Conservation (phyloP, 2,113 vertebrate genomes). For the Hemicordylus capensis region DNA sequence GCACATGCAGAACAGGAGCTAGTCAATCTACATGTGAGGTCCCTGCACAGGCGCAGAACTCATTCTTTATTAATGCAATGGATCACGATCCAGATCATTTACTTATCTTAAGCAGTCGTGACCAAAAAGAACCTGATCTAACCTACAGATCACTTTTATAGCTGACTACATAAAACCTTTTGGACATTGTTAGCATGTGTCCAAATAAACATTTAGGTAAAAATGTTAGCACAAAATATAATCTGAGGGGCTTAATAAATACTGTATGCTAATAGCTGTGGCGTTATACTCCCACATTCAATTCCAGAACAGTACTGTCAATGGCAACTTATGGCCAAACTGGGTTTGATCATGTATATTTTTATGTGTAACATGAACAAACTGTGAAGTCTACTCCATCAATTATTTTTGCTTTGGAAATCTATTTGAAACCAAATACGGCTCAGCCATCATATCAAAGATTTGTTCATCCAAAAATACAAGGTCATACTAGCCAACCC, state of each 20-base stretch:
- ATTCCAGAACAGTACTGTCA: neutral
- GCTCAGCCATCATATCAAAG: neutral
- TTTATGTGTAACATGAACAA: neutral
- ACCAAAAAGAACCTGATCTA: conserved; percentile 14
- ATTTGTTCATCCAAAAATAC: neutral
- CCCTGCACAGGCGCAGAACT: too few relatives aligned
- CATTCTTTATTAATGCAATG: too few relatives aligned
- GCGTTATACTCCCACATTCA: neutral
- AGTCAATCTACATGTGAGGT: too few relatives aligned
- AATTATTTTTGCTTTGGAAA: neutral
- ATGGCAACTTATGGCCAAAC: neutral
- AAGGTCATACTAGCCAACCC: too few relatives aligned
- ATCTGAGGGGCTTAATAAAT: neutral
- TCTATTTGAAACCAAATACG: neutral
- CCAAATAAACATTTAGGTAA: neutral
- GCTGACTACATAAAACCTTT: accelerated
- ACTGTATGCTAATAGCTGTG: too few relatives aligned
- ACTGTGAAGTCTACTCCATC: neutral
- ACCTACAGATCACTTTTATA: neutral
- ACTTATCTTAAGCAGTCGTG: conserved; percentile 22
- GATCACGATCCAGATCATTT: too few relatives aligned
- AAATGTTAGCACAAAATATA: neutral
- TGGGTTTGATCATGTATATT: neutral
- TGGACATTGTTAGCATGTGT: neutral
- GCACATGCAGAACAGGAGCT: too few relatives aligned